phyloP scores from a whole-genome alignment of 23 tunicate species.

The Ascidia mentula region DNA sequence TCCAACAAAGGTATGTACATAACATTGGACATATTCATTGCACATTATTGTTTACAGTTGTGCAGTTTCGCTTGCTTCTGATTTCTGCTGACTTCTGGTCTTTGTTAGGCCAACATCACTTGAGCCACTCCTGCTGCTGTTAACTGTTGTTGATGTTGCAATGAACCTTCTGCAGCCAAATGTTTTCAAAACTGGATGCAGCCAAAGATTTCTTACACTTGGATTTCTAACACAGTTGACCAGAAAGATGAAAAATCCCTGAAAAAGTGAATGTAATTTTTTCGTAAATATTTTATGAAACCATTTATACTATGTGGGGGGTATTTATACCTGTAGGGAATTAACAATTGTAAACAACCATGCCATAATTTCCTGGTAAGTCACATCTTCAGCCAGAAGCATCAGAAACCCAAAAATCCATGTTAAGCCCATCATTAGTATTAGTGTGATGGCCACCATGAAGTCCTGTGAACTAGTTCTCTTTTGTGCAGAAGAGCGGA shows the following conservation, averaged over 20 bases:
- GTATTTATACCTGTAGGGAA: slow-evolving; percentile 58
- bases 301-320: too few species aligned
- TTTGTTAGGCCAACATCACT: not conserved
- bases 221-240: not conserved
- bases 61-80: too few species aligned
- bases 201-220: not conserved
- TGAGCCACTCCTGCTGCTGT: not conserved
- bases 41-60: too few species aligned
- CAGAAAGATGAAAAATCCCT: not conserved
- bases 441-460: slow-evolving; percentile 35
- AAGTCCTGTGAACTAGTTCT: slow-evolving; percentile 29
- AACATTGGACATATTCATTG: too few species aligned
- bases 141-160: not conserved
- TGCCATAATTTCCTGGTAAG: slow-evolving; percentile 12
- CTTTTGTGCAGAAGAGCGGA: not conserved
- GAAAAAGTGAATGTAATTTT: too few species aligned
- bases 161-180: not conserved
- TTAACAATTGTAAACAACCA: slow-evolving; percentile 46
- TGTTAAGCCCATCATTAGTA: slow-evolving; percentile 57
- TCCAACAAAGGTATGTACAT: too few species aligned
- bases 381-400: slow-evolving; percentile 30
- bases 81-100: not conserved
- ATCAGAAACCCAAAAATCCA: slow-evolving; percentile 72
- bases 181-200: not conserved
- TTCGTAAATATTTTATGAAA: too few species aligned